Evolutionary conservation across 2,113 vertebrate species (phyloP).

Genomic region (Entomyzon cyanotis): DNA sequence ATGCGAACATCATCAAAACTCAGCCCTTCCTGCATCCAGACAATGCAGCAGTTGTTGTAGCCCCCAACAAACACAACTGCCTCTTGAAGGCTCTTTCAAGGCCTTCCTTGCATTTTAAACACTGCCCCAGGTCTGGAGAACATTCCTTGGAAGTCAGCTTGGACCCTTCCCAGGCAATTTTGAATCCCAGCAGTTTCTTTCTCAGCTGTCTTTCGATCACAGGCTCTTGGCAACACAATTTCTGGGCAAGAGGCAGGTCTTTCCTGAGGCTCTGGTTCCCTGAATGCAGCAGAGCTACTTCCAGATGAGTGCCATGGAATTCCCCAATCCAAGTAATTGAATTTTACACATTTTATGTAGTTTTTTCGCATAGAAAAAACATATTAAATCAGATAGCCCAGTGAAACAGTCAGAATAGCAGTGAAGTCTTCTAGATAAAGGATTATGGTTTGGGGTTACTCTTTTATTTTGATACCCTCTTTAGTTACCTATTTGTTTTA

Average conservation of each 20-base stretch:
- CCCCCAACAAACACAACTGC: neutral
- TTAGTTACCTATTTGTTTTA: slow-evolving; percentile 5
- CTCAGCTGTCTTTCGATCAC: neutral
- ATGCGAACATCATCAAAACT: neutral
- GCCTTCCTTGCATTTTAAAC: neutral
- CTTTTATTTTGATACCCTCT: neutral
- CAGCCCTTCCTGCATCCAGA: neutral
- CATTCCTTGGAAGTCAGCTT: neutral
- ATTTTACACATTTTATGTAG: neutral
- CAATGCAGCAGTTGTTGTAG: neutral
- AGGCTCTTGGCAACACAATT: neutral
- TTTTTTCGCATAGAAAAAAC: neutral
- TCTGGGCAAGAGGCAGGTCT: neutral
- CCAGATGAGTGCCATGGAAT: neutral
- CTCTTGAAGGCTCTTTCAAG: neutral
- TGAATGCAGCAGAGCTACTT: neutral
- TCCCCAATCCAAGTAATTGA: neutral
- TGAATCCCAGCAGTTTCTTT: neutral
- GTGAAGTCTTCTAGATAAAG: neutral
- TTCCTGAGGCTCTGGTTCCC: neutral
- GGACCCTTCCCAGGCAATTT: neutral
- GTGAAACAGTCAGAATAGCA: neutral
- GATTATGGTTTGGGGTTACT: neutral
- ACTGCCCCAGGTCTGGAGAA: neutral
- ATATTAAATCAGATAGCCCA: neutral